Conservation (phyloP, 2,888 invertebrate species). For the Eledona agricola region DNA sequence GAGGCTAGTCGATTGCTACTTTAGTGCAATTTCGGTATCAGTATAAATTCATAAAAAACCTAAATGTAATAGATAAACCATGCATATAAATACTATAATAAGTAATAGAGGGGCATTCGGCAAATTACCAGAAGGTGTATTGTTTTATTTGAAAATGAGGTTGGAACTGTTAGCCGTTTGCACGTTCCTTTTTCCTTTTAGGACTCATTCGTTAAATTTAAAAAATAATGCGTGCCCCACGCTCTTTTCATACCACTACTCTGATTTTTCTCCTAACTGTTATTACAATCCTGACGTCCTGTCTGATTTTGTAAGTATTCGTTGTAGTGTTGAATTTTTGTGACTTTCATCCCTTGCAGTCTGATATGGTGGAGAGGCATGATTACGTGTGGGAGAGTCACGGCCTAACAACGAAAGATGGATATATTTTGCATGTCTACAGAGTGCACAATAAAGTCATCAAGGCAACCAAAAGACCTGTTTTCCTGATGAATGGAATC, state of each 20-base stretch:
- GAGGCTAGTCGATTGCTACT: too few species aligned
- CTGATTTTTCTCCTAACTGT: not conserved
- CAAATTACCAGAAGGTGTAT: too few species aligned
- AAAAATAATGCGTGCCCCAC: slow-evolving; percentile 6
- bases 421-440: not conserved
- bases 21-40: too few species aligned
- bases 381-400: not conserved
- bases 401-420: not conserved
- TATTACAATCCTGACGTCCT: not conserved
- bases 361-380: not conserved
- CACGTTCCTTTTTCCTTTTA: too few species aligned
- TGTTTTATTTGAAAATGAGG: too few species aligned
- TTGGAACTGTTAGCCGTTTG: too few species aligned
- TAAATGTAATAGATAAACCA: too few species aligned
- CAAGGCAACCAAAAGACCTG: not conserved
- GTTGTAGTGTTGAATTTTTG: not conserved
- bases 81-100: too few species aligned
- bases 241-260: not conserved
- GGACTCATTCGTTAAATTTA: too few species aligned
- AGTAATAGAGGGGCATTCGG: too few species aligned
- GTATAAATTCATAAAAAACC: too few species aligned
- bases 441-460: not conserved
- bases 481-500: slow-evolving; percentile 2
- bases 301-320: slow-evolving; percentile 1
- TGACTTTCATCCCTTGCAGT: not conserved